Conservation (phyloP, 2,888 invertebrate genomes). For the Isotomurus palustris region DNA sequence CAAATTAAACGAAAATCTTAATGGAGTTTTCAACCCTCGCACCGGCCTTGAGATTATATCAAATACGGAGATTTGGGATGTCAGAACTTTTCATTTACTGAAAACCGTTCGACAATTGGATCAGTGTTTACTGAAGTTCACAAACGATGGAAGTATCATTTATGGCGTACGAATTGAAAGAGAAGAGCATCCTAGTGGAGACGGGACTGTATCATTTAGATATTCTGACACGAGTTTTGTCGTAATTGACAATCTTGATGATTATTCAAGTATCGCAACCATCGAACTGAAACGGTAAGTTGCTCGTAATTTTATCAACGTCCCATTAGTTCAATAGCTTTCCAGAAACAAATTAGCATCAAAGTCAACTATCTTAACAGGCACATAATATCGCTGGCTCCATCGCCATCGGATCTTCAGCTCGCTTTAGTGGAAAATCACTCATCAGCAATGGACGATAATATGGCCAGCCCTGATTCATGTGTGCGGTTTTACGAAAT, state of each 20-base stretch:
- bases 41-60: constrained; percentile 93
- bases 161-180: constrained; percentile 80
- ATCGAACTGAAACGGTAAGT: constrained; percentile 39
- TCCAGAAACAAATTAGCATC: not conserved
- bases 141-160: constrained; percentile 76
- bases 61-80: constrained; percentile 98
- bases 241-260: constrained; percentile 88
- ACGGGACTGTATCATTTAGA: constrained; percentile 14
- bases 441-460: constrained; percentile 57
- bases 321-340: constrained; percentile 7
- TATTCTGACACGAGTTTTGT: constrained; percentile 85
- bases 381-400: constrained; percentile 28
- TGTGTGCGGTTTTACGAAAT: constrained; percentile 89
- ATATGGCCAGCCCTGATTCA: constrained; percentile 80
- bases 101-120: constrained; percentile 91
- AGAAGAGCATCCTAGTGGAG: constrained; percentile 55
- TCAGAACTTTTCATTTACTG: constrained; percentile 86
- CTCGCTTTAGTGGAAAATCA: constrained; percentile 88
- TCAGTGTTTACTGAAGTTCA: constrained; percentile 84
- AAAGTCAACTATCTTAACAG: constrained; percentile 13
- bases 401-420: constrained; percentile 52
- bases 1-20: constrained; percentile 89
- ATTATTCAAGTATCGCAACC: constrained; percentile 76
- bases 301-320: constrained; percentile 1
- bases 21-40: constrained; percentile 87